phyloP scores from a whole-genome alignment of 1,140 invertebrate species.

The Popillia japonica region DNA sequence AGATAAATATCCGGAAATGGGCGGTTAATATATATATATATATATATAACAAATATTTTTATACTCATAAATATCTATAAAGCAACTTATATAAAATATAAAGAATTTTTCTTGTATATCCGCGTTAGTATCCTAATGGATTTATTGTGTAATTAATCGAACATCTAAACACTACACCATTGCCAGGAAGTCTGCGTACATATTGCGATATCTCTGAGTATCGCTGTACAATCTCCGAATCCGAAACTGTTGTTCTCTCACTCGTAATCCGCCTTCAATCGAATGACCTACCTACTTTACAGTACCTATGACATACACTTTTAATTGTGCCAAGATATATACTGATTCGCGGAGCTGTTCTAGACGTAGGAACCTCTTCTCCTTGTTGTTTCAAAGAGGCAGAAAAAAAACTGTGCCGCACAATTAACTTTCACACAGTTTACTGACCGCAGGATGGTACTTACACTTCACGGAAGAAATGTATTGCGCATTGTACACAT shows the following conservation, averaged over 20 bases:
- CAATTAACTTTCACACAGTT: constrained; percentile 35
- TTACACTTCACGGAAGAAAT: constrained; percentile 26
- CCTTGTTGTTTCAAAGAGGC: neutral
- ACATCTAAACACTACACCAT: no score
- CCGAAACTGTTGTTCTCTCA: neutral
- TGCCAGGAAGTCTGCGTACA: no score
- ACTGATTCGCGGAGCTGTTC: neutral
- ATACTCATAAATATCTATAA: no score
- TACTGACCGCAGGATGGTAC: constrained; percentile 32
- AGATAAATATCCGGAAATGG: no score
- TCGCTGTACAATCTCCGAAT: neutral
- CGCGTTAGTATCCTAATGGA: no score
- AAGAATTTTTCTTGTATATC: no score
- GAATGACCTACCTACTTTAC: neutral
- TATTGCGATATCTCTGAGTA: neutral
- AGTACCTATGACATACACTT: neutral
- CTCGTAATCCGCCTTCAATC: neutral
- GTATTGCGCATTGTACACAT: neutral
- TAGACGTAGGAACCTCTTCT: constrained; percentile 1
- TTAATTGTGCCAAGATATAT: neutral
- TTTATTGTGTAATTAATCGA: no score
- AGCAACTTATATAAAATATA: no score
- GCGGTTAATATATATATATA: no score
- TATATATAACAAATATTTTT: no score
- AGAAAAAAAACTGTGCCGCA: constrained; percentile 28